These are phyloP conservation scores for Ormyrus nitidulus DNA, from an alignment of 2,888 invertebrate species.

Conservation along the genomic window DNA sequence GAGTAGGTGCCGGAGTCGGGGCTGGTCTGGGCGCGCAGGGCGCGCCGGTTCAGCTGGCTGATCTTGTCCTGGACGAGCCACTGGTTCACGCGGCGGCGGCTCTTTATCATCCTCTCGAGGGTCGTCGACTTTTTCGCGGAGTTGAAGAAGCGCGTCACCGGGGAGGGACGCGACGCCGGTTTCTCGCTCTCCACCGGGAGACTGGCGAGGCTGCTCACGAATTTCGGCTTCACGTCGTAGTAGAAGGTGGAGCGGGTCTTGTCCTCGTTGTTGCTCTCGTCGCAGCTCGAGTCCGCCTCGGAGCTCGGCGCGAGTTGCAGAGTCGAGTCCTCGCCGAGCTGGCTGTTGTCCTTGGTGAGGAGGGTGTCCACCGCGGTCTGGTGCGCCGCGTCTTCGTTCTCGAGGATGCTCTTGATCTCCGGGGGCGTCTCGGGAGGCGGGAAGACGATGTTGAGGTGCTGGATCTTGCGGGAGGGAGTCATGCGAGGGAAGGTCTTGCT, in stretches of 20 bases:
- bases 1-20: not conserved
- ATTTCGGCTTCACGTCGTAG: not conserved
- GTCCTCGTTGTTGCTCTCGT: not conserved
- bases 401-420: not conserved
- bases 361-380: no score
- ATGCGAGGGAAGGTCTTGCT: conserved; percentile 65
- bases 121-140: conserved; percentile 60
- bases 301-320: not conserved
- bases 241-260: not conserved
- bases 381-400: conserved; percentile 13
- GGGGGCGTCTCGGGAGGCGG: not conserved
- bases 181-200: not conserved
- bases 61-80: conserved; percentile 61
- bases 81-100: not conserved
- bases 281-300: not conserved
- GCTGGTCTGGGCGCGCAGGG: not conserved
- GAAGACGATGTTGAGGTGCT: conserved; percentile 64
- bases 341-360: no score
- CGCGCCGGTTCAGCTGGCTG: conserved; percentile 57
- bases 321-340: not conserved
- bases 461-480: conserved; percentile 65
- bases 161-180: conserved; percentile 3
- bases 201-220: conserved; percentile 20
- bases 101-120: conserved; percentile 59
- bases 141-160: conserved; percentile 51